Evolutionary conservation across 2,797 vertebrate genomes (phyloP).

Genomic region (Melanotaenia nigrans): DNA sequence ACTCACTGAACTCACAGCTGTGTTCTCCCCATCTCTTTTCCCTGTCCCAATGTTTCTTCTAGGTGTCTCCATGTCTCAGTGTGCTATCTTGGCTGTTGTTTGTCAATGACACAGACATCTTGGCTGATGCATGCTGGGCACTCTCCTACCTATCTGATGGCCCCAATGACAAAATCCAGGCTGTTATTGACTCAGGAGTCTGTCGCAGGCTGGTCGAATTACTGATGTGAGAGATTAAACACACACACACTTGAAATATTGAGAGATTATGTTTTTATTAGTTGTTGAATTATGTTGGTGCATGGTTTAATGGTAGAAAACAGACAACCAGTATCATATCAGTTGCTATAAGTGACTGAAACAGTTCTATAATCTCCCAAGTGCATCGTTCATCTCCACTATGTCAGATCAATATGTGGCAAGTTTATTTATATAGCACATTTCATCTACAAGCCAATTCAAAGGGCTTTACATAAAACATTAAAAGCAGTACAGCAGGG

Average conservation of each 20-base stretch:
- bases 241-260: neutral
- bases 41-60: constrained; percentile 22
- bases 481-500: no score
- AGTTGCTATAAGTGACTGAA: neutral
- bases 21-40: neutral
- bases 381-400: neutral
- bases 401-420: neutral
- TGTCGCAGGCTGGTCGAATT: constrained; percentile 96
- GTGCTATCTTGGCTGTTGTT: constrained; percentile 97
- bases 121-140: constrained; percentile 97
- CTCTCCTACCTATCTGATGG: constrained; percentile 96
- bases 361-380: neutral
- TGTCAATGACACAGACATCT: constrained; percentile 94
- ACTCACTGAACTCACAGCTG: neutral
- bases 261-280: neutral
- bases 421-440: neutral
- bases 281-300: constrained; percentile 5
- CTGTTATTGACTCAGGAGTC: constrained; percentile 97
- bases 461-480: no score
- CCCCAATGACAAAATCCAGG: constrained; percentile 98
- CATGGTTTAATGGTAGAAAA: constrained; percentile 3
- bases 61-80: constrained; percentile 95
- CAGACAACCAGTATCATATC: neutral
- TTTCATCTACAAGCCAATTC: no score
- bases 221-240: constrained; percentile 87